Evolutionary conservation across 2,797 vertebrate genomes (phyloP).

Genomic region (Semotilus atromaculatus): DNA sequence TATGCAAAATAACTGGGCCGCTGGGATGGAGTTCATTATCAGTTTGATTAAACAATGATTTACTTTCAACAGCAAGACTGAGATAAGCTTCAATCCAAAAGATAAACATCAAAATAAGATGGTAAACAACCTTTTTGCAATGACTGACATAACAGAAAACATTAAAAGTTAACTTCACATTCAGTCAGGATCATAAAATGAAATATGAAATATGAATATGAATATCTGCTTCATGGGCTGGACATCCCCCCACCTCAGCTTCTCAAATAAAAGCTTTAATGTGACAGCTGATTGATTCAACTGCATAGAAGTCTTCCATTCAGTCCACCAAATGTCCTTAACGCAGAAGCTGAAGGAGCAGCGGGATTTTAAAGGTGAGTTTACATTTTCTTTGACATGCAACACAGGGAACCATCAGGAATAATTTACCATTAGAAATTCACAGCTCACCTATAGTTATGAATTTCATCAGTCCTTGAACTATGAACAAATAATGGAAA

Average conservation of each 20-base stretch:
- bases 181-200: neutral
- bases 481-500: neutral
- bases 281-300: slow-evolving; percentile 48
- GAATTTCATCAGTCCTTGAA: slow-evolving; percentile 16
- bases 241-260: slow-evolving; percentile 21
- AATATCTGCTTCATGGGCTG: slow-evolving; percentile 26
- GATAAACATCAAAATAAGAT: neutral
- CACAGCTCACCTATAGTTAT: neutral
- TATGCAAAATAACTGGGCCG: neutral
- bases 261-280: slow-evolving; percentile 50
- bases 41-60: neutral
- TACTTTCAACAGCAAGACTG: neutral
- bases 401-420: neutral
- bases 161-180: neutral
- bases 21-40: neutral
- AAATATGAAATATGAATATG: slow-evolving; percentile 26
- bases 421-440: neutral
- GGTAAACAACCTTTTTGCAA: neutral
- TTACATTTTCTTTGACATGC: slow-evolving; percentile 5
- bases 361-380: slow-evolving; percentile 41
- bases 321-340: slow-evolving; percentile 29
- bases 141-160: neutral
- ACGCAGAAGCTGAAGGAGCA: slow-evolving; percentile 19
- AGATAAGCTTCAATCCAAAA: neutral
- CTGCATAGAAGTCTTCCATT: slow-evolving; percentile 37